Evolutionary conservation across 2,797 vertebrate species (phyloP), one percentile per base, ranked within the genome.

Genomic region (Siniperca undulata): DNA sequence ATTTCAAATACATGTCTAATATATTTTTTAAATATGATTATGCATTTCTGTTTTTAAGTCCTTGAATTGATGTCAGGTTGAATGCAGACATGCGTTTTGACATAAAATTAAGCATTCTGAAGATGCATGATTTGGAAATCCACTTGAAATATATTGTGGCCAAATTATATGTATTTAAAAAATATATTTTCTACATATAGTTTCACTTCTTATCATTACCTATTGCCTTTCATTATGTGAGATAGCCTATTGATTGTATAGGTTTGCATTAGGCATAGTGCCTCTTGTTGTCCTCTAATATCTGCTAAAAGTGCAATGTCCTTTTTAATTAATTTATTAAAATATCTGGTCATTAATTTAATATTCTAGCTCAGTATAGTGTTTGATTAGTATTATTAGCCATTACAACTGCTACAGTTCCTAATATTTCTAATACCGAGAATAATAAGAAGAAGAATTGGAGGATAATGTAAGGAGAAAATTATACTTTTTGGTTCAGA

Each of bases 401-500:
- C 55, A 46, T 38, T 19, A n/a, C 40, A 44, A 36, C 19, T 42
- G 19, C 17, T 40, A 14, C 16, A 27, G 14, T 1, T 40, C 7
- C 7, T 20, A 62, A 48, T 48, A 17, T 1, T 40, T 7, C 10
- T 20, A 62, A 48, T 48, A 17, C 4, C 8, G 10, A 34, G 34
- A 48, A 30, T 24, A 48, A 30, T 20, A 52, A 16, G 36, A 34
- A 14, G 68, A 62, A 22, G 14, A 22, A 24, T 36, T 36, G 36
- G 36, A 36, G 36, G 17, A 76, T 34, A 17, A 2, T 24, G 7
- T 2, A 12, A 19, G 27, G 20, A 36, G 20, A 48, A n/a, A 59
- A 42, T n/a, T 7, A 44, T 27, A 24, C 20, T 76, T 30, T 58
- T 52, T 72, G 64, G 34, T 46, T 80, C 20, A 42, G 22, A 82